Conservation (phyloP, 2,888 invertebrate species). For the Venusia cambrica region DNA sequence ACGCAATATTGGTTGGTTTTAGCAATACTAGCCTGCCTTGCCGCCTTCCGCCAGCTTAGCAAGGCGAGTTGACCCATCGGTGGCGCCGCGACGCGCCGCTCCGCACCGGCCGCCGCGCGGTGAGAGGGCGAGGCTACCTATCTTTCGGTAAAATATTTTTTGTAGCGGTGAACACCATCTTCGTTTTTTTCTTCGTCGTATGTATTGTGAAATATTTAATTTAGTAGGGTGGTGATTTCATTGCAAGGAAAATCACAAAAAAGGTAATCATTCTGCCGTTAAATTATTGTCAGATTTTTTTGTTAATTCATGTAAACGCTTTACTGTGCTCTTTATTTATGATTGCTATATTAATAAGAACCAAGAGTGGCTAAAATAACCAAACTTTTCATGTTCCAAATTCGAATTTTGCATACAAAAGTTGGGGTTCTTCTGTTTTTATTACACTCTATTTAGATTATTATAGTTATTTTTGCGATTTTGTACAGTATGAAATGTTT, state of each 20-base stretch:
- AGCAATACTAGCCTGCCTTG: too few species aligned
- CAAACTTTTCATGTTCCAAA: constrained; percentile 25
- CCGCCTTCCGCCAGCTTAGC: too few species aligned
- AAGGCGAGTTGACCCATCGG: too few species aligned
- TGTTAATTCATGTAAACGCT: constrained; percentile 3
- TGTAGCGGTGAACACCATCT: constrained; percentile 8
- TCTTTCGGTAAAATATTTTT: constrained; percentile 2
- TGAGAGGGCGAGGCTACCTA: too few species aligned
- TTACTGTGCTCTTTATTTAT: constrained; percentile 13
- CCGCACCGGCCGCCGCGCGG: too few species aligned
- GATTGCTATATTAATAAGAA: constrained; percentile 8
- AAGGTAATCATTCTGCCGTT: constrained; percentile 13
- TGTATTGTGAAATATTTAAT: constrained; percentile 8
- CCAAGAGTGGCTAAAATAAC: constrained; percentile 28
- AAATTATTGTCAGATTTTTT: constrained; percentile 7
- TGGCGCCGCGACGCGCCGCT: too few species aligned
- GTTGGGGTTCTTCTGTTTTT: constrained; percentile 21
- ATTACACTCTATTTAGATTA: not conserved
- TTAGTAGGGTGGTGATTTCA: constrained; percentile 14
- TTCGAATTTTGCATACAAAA: constrained; percentile 14
- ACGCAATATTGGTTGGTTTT: too few species aligned
- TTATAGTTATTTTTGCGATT: not conserved
- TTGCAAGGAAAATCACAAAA: constrained; percentile 11
- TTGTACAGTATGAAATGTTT: not conserved
- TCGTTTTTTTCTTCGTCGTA: too few species aligned